Conservation (phyloP, 2,113 vertebrate species). For the Aldabrachelys gigantea region DNA sequence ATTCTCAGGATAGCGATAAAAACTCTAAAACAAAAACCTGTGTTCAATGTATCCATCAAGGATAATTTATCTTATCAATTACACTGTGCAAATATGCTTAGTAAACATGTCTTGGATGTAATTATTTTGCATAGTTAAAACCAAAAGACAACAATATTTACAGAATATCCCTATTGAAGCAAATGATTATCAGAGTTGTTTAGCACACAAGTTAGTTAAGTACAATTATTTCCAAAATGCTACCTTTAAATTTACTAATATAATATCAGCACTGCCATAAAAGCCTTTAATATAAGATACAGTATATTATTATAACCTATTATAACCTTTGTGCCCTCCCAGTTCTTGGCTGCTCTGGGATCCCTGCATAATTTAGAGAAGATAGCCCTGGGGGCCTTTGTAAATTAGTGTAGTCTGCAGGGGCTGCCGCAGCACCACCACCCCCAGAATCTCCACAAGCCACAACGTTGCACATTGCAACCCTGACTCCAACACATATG, state of each 20-base stretch:
- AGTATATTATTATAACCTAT: background rate
- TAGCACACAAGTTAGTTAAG: background rate
- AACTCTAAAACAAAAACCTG: background rate
- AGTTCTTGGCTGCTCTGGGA: background rate
- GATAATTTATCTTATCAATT: background rate
- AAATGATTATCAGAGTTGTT: slow-evolving; percentile 3
- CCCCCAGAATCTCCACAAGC: too few species aligned
- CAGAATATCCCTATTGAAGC: slow-evolving; percentile 12
- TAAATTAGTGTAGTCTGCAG: too few species aligned
- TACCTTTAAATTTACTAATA: background rate
- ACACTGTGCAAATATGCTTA: slow-evolving; percentile 8
- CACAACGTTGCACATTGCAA: too few species aligned
- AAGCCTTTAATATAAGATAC: background rate
- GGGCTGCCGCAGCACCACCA: too few species aligned
- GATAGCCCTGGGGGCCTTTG: background rate
- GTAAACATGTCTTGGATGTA: background rate
- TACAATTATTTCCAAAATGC: background rate
- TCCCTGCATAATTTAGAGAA: background rate
- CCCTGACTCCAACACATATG: too few species aligned
- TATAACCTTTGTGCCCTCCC: background rate
- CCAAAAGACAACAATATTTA: background rate
- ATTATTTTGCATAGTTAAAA: slow-evolving; percentile 50
- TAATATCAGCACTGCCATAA: background rate
- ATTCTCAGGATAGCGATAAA: background rate
- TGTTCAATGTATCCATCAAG: background rate